These are phyloP conservation scores for Brachyrhaphis roseni DNA, from an alignment of 2,797 vertebrate genomes.

Conservation along the genomic window DNA sequence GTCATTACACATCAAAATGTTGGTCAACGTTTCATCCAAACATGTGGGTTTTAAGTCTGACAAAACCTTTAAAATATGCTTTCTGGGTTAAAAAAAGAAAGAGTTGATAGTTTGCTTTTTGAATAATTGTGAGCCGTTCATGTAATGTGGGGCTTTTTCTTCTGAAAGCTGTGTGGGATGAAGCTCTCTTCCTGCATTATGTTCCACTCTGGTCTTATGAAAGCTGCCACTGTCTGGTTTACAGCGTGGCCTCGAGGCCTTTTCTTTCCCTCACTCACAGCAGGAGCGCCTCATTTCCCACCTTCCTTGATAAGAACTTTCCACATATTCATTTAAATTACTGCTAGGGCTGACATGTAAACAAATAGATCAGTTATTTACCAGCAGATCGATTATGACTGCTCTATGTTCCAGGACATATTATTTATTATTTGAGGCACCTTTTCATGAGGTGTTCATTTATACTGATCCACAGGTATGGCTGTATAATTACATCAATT, in stretches of 20 bases:
- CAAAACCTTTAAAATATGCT: neutral
- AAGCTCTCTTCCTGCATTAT: neutral
- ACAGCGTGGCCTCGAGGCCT: slow-evolving; percentile 24
- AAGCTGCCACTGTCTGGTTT: slow-evolving; percentile 23
- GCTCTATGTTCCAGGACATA: neutral
- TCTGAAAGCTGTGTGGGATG: neutral
- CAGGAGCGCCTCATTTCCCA: neutral
- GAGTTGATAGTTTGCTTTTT: neutral
- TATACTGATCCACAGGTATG: neutral
- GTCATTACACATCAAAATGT: too few species aligned
- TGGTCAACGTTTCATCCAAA: neutral
- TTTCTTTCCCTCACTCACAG: slow-evolving; percentile 1
- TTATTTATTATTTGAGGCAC: neutral
- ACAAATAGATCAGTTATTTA: neutral
- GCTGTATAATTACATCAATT: too few species aligned
- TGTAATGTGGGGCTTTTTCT: neutral
- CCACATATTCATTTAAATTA: slow-evolving; percentile 2
- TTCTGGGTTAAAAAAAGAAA: neutral
- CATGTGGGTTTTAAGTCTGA: neutral
- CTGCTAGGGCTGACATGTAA: neutral
- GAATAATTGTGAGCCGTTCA: neutral
- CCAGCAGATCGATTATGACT: neutral
- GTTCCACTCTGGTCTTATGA: neutral
- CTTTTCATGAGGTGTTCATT: neutral
- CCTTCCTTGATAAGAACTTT: slow-evolving; percentile 22